Evolutionary conservation across 1,140 invertebrate species (phyloP), one percentile per base, ranked within the genome.

Genomic region (Zophobas atratus): DNA sequence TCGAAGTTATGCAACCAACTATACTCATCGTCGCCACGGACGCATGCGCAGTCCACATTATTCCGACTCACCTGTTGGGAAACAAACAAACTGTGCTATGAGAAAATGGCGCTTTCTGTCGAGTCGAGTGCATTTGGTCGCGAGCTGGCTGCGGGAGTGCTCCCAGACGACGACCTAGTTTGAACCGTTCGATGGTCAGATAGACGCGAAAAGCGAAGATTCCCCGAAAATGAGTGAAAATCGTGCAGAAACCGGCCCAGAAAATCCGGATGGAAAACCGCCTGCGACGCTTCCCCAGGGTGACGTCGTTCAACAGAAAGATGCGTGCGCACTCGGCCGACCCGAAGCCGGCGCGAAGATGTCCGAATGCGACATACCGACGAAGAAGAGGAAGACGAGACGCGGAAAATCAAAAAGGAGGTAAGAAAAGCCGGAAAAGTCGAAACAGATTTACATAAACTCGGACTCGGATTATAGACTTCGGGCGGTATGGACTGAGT

Each of bases 331-430:
- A 82, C 60, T 80, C 34, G 60, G 72, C 36, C 56, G 76, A 51
- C 34, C 55, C 79, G 78, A 81, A 35, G 67, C 49, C 38, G 43
- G 73, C n/a, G 57, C 82, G 85, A 85, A 81, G 74, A 39, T 70
- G 34, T 55, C 79, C 82, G 85, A 85, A 48, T 76, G 75, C 33
- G 84, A 85, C 20, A 81, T 83, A 74, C 84, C 83, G 35, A 77
- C 82, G 55, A 86, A 86, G 76, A 90, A 89, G 82, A 88, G 89
- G 79, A 90, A 90, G 82, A 88, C 89, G 35, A 85, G 90, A 74
- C 90, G 90, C 87, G 90, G 90, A 80, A 91, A 91, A 87, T 88
- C 88, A 70, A 91, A 91, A 89, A 86, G 90, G 20, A 67, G 60
- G 60, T 67, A 20, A 57, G 55, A 34, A 57, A 57, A 57, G 2